These are phyloP conservation scores for Drosophila birchii DNA, from an alignment of 2,888 invertebrate genomes.

Conservation along the genomic window DNA sequence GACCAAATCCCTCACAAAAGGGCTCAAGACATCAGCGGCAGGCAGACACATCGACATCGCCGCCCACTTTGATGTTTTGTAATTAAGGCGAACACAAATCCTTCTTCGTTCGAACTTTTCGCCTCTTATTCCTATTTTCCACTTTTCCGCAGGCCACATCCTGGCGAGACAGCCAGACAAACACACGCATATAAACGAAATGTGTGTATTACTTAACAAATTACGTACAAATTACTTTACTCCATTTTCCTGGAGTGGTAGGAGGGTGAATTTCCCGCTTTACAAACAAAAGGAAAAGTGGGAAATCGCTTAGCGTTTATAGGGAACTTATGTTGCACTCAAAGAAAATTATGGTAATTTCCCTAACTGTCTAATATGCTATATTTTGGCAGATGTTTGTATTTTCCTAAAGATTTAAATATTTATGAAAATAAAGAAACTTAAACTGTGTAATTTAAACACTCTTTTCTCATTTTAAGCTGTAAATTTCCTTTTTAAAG, in stretches of 20 bases:
- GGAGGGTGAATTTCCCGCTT: neutral
- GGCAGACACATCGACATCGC: constrained; percentile 31
- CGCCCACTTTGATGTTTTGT: constrained; percentile 48
- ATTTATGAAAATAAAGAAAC: neutral
- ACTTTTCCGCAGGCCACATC: constrained; percentile 54
- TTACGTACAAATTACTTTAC: constrained; percentile 80
- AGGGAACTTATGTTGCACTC: constrained; percentile 36
- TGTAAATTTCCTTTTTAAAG: accelerated
- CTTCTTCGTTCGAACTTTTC: constrained; percentile 47
- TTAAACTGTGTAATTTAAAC: neutral
- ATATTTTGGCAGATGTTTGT: neutral
- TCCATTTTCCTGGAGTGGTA: constrained; percentile 29
- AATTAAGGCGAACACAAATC: constrained; percentile 46
- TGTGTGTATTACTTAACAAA: constrained; percentile 77
- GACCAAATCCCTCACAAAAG: constrained; percentile 55
- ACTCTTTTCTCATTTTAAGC: neutral
- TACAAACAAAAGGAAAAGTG: constrained; percentile 21
- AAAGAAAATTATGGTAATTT: neutral
- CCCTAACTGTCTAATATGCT: neutral
- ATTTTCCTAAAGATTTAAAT: neutral
- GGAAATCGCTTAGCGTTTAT: constrained; percentile 77
- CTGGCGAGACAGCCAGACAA: constrained; percentile 69
- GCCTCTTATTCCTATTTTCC: constrained; percentile 12
- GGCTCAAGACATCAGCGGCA: constrained; percentile 39
- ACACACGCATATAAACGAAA: constrained; percentile 31